Base-by-base conservation (phyloP, 1,140 invertebrate species). In the Eulimnadia texana region DNA sequence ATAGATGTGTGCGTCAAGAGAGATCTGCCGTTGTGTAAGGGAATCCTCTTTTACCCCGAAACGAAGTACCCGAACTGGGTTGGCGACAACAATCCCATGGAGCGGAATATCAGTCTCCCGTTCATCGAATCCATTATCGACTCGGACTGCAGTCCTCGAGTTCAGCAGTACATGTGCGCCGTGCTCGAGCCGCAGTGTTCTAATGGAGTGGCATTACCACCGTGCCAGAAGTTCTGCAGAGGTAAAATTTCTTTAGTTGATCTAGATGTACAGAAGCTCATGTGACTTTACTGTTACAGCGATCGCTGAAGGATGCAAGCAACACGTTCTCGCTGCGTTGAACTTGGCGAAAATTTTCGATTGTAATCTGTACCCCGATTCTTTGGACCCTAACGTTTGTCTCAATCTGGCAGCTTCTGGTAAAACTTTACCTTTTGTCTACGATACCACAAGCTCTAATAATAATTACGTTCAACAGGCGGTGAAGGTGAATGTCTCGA, bases 101-200 rank as follows among this genome's bases (percentile, higher is more conserved):
- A 76, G 22, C 68, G 78, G 3, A 72, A 73, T 13, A 66, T 71
- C 1, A 71, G 77, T 13, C 64, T 80, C 49, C 72, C 75, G 13
- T 78, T 77, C 61, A 75, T 79, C 29, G 75, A 80, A 65, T 68
- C 71, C 50, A 69, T 84, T n/a, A 73, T 81, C 20, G 70, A 74
- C 27, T 79, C 79, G 11, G 78, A 79, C 57, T 84, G 82, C 67
- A 83, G 81, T 64, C 72, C 77, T 1, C 71, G 82, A 9, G 74
- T 80, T 0, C 72, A 74, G 22, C 78, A 83, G 63, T 83, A 83
- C 67, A 66, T 79, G 3, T 84, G 82, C 66, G 76, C 79, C 2
- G 70, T 82, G 23, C 69, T 84, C 33, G 82, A 84, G 66, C 82
- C 82, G 0, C 80, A 82, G 56, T 84, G 82, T 68, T 76, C 74